Percentiles rank a stretch among this genome's conserved stretches.
Conservation (phyloP, 2,888 invertebrate genomes). For the Troilus luridus region DNA sequence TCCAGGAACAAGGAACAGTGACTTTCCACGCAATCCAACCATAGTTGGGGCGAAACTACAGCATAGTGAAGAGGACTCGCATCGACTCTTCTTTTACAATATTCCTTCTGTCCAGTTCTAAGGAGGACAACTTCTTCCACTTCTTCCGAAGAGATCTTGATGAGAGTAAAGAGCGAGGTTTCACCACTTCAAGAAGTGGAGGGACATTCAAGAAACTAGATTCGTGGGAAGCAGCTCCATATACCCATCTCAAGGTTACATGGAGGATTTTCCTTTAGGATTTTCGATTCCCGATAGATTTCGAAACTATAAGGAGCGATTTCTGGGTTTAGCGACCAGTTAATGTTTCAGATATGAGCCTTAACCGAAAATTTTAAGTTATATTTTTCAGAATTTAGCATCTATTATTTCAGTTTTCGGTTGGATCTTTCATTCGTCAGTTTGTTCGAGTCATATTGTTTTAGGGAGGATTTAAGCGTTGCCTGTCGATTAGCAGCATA, state of each 20-base stretch:
- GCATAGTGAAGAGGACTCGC: neutral
- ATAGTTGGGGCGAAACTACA: conserved; percentile 32
- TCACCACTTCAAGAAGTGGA: neutral
- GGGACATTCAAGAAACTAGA: conserved; percentile 19
- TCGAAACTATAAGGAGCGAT: neutral
- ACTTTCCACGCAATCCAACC: neutral
- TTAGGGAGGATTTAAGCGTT: too few relatives aligned
- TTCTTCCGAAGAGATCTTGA: conserved; percentile 8
- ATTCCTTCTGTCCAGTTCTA: neutral
- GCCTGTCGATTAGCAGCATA: too few relatives aligned
- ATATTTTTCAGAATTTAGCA: too few relatives aligned
- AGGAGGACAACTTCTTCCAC: conserved; percentile 32
- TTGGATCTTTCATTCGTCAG: too few relatives aligned
- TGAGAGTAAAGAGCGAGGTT: neutral
- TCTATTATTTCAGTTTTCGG: too few relatives aligned
- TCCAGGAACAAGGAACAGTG: neutral
- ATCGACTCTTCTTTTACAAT: neutral
- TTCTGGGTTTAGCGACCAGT: neutral
- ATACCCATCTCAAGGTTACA: neutral
- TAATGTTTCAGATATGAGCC: too few relatives aligned
- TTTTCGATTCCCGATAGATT: neutral
- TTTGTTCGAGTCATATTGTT: too few relatives aligned
- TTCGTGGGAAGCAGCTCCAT: conserved; percentile 24
- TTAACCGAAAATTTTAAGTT: too few relatives aligned
- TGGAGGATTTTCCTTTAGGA: neutral